phyloP scores from a whole-genome alignment of 2,888 invertebrate species.

The Candidula unifasciata region DNA sequence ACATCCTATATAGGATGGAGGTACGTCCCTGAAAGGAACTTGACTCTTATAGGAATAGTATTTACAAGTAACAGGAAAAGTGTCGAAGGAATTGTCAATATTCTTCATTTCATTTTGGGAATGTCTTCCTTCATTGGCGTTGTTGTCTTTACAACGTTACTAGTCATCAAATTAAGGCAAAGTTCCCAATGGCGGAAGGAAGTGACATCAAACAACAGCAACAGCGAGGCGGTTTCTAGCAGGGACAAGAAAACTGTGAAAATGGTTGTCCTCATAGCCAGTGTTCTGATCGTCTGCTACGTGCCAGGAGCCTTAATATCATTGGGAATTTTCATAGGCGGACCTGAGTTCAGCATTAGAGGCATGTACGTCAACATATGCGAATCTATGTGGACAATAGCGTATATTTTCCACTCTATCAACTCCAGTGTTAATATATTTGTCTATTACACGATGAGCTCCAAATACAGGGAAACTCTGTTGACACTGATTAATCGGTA shows the following conservation, averaged over 20 bases:
- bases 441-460: neutral
- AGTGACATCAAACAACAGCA: neutral
- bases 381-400: neutral
- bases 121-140: neutral
- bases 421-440: neutral
- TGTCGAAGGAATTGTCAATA: neutral
- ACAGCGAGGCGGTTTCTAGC: neutral
- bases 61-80: neutral
- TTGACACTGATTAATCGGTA: neutral
- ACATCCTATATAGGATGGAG: neutral
- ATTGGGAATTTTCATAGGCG: neutral
- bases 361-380: neutral
- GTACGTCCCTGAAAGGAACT: neutral
- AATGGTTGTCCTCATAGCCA: neutral
- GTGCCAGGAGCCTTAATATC: neutral
- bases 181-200: neutral
- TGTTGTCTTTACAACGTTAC: neutral
- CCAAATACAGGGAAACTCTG: neutral
- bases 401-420: neutral
- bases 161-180: neutral
- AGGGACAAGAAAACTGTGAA: neutral
- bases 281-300: neutral
- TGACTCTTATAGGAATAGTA: neutral
- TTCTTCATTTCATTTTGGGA: neutral
- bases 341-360: neutral